These are phyloP conservation scores for Microchrysa polita DNA, from an alignment of 2,888 invertebrate genomes.

Conservation along the genomic window DNA sequence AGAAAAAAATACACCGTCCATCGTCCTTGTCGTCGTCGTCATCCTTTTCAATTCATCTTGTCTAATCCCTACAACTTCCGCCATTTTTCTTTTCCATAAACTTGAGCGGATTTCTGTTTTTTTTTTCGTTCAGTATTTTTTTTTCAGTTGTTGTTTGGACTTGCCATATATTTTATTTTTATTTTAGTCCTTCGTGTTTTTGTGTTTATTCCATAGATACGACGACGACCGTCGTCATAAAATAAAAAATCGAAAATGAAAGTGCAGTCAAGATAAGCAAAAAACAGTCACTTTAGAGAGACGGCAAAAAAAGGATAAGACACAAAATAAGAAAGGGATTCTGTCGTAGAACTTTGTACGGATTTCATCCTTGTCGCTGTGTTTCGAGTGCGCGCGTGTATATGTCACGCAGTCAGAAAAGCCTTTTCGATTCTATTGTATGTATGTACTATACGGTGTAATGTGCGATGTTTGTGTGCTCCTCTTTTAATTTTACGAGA, in stretches of 20 bases:
- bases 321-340: not conserved
- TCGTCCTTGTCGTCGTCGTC: too few species aligned
- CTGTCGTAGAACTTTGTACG: too few species aligned
- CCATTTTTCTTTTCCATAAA: slow-evolving; percentile 7
- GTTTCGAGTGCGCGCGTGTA: too few species aligned
- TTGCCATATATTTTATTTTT: not conserved
- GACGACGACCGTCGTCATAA: slow-evolving; percentile 42
- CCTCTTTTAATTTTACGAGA: too few species aligned
- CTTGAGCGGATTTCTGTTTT: not conserved
- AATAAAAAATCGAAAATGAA: slow-evolving; percentile 47
- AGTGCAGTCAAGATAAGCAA: slow-evolving; percentile 48
- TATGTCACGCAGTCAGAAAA: too few species aligned
- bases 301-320: slow-evolving; percentile 27
- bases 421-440: too few species aligned
- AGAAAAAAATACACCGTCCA: too few species aligned
- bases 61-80: slow-evolving; percentile 5
- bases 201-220: too few species aligned
- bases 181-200: not conserved
- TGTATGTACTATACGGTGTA: too few species aligned
- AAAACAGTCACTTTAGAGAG: slow-evolving; percentile 21
- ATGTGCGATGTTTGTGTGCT: too few species aligned
- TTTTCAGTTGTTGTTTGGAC: not conserved
- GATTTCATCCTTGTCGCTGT: too few species aligned
- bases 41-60: too few species aligned
- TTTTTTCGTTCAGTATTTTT: not conserved